These are phyloP conservation scores for Nebria brevicollis DNA, from an alignment of 2,888 invertebrate species.

Conservation along the genomic window DNA sequence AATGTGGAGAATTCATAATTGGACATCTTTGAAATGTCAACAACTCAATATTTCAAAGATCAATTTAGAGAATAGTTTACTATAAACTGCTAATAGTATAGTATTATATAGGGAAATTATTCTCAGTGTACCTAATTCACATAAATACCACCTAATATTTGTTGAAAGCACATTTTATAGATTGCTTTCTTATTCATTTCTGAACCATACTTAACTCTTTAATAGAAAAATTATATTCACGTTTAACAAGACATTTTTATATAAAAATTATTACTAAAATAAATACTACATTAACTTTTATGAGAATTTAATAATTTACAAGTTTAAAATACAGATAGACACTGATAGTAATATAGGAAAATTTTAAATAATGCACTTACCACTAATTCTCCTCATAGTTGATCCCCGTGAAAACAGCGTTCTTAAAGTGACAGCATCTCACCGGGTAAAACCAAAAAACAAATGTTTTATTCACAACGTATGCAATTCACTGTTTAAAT, in stretches of 20 bases:
- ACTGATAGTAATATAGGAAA: no score
- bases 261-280: no score
- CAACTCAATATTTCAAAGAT: conserved; percentile 8
- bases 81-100: neutral
- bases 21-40: conserved; percentile 5
- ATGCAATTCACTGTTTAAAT: neutral
- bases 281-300: no score
- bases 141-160: neutral
- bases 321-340: no score
- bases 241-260: no score
- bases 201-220: neutral
- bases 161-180: neutral
- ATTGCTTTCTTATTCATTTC: neutral
- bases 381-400: conserved; percentile 25
- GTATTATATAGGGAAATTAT: neutral
- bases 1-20: conserved; percentile 3
- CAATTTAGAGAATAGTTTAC: neutral
- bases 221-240: neutral
- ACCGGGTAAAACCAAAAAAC: conserved; percentile 10
- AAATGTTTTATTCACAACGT: conserved; percentile 15
- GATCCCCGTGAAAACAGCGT: conserved; percentile 7
- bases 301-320: no score
- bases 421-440: conserved; percentile 10
- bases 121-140: neutral
- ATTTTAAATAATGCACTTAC: neutral